phyloP scores from a whole-genome alignment of 2,797 vertebrate species.

The Podarcis siculus region DNA sequence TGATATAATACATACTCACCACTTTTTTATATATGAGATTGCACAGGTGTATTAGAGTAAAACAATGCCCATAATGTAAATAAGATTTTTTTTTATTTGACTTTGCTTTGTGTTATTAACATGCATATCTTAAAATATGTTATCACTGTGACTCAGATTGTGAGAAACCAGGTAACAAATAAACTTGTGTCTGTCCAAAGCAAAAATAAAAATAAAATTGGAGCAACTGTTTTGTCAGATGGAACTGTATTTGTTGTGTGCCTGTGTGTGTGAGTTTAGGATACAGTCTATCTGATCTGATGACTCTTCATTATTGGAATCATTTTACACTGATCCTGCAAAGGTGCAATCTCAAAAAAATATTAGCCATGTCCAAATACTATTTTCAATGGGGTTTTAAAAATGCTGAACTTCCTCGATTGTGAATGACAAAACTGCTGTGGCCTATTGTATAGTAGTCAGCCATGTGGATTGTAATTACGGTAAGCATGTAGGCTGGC shows the following conservation, averaged over 20 bases:
- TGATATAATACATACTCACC: not conserved
- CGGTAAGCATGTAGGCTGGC: not conserved
- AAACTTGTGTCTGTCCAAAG: conserved; percentile 63
- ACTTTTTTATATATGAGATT: not conserved
- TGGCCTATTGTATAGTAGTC: not conserved
- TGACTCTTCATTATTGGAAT: conserved; percentile 34
- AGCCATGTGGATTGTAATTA: not conserved
- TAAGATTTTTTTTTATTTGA: conserved; percentile 53
- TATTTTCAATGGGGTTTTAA: not conserved
- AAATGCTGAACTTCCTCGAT: not conserved
- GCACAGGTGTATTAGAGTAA: conserved; percentile 10
- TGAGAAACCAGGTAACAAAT: not conserved
- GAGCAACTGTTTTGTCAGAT: conserved; percentile 56
- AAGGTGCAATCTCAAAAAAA: not conserved
- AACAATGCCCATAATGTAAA: conserved; percentile 43
- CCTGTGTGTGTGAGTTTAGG: not conserved
- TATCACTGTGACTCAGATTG: conserved; percentile 45
- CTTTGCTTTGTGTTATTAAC: conserved; percentile 57
- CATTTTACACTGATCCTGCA: not conserved
- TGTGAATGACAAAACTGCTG: not conserved
- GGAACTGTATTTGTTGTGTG: conserved; percentile 46
- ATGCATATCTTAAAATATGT: conserved; percentile 44
- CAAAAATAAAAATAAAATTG: conserved; percentile 69
- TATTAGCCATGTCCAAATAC: not conserved
- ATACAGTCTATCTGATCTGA: not conserved